These are phyloP conservation scores for Ormyrus nitidulus DNA, from an alignment of 2,888 invertebrate genomes.

Conservation along the genomic window DNA sequence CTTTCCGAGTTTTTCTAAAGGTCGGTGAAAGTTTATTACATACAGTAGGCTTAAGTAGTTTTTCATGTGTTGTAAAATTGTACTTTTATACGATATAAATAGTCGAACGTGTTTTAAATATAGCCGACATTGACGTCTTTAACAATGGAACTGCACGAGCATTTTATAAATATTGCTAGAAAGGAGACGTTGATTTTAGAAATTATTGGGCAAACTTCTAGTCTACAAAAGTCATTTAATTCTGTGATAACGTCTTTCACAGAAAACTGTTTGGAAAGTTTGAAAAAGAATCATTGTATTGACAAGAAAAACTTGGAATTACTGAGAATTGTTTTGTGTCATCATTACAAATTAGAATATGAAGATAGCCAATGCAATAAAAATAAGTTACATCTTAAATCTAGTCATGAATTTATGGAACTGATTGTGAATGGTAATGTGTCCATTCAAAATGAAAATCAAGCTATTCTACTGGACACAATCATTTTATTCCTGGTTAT, in stretches of 20 bases:
- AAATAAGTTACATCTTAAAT: slow-evolving; percentile 1
- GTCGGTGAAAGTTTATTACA: too few species aligned
- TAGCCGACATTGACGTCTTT: too few species aligned
- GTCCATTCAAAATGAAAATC: slow-evolving; percentile 17
- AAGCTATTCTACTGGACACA: slow-evolving; percentile 62
- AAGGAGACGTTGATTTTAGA: slow-evolving; percentile 60
- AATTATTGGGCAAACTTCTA: slow-evolving; percentile 31
- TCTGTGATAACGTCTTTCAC: slow-evolving; percentile 1
- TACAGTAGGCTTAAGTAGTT: too few species aligned
- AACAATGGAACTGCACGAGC: slow-evolving; percentile 66
- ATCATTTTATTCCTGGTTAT: slow-evolving; percentile 62
- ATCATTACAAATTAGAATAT: slow-evolving; percentile 47
- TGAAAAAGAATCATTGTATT: neutral
- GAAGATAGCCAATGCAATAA: neutral
- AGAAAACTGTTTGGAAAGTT: slow-evolving; percentile 29
- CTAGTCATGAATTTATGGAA: slow-evolving; percentile 28
- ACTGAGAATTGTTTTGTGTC: slow-evolving; percentile 46
- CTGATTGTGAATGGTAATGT: slow-evolving; percentile 27
- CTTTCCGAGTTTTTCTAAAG: too few species aligned
- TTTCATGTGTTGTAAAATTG: too few species aligned
- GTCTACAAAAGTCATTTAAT: slow-evolving; percentile 16
- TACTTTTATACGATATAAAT: too few species aligned
- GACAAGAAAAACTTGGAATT: slow-evolving; percentile 34
- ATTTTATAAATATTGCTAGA: slow-evolving; percentile 59
- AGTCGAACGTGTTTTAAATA: too few species aligned